A percentile compares a stretch with the other conserved stretches of the same genome.
Evolutionary conservation across 2,797 vertebrate genomes (phyloP).

Genomic region (Anas acuta): DNA sequence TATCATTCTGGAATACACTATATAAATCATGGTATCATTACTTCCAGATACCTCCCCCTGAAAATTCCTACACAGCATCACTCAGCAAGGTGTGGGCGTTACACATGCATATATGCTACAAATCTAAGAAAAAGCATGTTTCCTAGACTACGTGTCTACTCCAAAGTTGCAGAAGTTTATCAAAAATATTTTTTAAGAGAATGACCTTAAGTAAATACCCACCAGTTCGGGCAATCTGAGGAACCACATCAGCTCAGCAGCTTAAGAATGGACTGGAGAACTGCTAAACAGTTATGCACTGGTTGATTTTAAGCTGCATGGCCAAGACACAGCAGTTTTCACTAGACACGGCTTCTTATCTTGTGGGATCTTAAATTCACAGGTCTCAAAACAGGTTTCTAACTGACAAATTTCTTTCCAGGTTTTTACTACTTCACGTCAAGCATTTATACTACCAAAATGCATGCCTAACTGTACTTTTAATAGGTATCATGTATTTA

Average conservation of each 20-base stretch:
- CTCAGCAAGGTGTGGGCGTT: background rate
- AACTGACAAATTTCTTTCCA: background rate
- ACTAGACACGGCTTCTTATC: background rate
- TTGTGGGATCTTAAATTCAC: background rate
- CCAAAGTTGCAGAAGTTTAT: background rate
- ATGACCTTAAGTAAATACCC: background rate
- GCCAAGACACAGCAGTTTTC: background rate
- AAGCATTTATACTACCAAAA: background rate
- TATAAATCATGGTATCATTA: background rate
- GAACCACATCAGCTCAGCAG: background rate
- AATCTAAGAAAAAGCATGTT: background rate
- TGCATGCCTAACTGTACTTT: background rate
- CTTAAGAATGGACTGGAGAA: background rate
- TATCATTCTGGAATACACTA: background rate
- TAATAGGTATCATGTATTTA: background rate
- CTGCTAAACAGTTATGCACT: background rate
- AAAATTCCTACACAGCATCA: background rate
- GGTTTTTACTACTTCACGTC: background rate
- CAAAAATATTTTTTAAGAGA: background rate
- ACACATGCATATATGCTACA: fast-evolving
- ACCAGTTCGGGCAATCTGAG: background rate
- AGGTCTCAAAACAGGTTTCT: background rate
- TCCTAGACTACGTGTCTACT: background rate
- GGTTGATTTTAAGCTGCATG: background rate
- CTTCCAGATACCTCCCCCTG: background rate